Evolutionary conservation across 2,888 invertebrate species (phyloP).

Genomic region (Griposia aprilina): DNA sequence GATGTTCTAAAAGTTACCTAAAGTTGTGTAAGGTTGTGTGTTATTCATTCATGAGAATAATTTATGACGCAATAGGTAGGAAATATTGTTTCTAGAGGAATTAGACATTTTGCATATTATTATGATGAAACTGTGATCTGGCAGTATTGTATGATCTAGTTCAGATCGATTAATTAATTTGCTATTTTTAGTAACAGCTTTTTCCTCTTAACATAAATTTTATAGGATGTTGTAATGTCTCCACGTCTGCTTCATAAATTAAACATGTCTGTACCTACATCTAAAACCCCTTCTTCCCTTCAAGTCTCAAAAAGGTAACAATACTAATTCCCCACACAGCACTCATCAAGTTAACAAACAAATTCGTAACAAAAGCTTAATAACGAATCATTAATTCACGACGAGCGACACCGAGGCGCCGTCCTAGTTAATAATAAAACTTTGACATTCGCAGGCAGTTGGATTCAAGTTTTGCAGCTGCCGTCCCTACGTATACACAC

Average conservation of each 20-base stretch:
- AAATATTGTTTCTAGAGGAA: slow-evolving; percentile 19
- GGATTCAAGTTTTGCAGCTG: slow-evolving; percentile 89
- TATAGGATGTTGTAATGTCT: background rate
- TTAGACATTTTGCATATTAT: slow-evolving; percentile 3
- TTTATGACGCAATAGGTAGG: slow-evolving; percentile 34
- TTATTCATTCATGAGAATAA: slow-evolving; percentile 13
- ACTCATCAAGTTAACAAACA: slow-evolving; percentile 57
- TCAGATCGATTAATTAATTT: slow-evolving; percentile 13
- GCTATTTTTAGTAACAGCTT: background rate
- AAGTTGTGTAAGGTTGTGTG: slow-evolving; percentile 22
- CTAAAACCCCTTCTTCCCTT: background rate
- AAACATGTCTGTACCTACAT: slow-evolving; percentile 8
- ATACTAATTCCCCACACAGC: slow-evolving; percentile 37
- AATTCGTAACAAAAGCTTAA: slow-evolving; percentile 51
- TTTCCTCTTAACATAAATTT: background rate
- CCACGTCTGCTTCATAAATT: slow-evolving; percentile 4
- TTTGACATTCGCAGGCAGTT: slow-evolving; percentile 83
- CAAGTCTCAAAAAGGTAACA: slow-evolving; percentile 15
- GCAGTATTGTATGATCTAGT: slow-evolving; percentile 30
- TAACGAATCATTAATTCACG: slow-evolving; percentile 62
- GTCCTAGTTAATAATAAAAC: slow-evolving; percentile 76
- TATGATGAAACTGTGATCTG: slow-evolving; percentile 22
- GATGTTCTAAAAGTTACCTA: slow-evolving; percentile 6
- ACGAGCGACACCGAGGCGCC: slow-evolving; percentile 55
- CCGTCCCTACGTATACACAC: slow-evolving; percentile 77